Evolutionary conservation across 2,888 invertebrate genomes (phyloP).

Genomic region (Thumatha senex): DNA sequence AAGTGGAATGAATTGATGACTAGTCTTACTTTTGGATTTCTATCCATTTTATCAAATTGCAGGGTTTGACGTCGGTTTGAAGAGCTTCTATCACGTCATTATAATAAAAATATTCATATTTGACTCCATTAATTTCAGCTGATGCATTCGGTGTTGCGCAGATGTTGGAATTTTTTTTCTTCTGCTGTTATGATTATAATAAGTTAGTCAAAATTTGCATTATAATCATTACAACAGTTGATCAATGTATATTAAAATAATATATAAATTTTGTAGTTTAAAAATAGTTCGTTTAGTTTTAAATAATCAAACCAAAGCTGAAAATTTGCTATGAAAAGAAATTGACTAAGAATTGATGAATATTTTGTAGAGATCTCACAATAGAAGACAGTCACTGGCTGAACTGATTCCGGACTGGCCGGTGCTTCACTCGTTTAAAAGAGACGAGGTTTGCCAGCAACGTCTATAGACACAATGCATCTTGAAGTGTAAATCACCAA

Average conservation of each 20-base stretch:
- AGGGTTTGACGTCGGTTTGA: conserved; percentile 77
- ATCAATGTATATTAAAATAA: neutral
- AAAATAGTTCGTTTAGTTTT: neutral
- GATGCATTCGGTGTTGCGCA: conserved; percentile 76
- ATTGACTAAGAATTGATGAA: conserved; percentile 64
- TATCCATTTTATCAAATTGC: conserved; percentile 67
- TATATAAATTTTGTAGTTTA: conserved; percentile 16
- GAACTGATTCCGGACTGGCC: conserved; percentile 99
- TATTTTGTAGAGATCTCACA: conserved; percentile 81
- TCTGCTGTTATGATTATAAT: conserved; percentile 33
- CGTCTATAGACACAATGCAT: conserved; percentile 72
- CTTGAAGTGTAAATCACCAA: conserved; percentile 69
- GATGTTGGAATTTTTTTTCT: conserved; percentile 71
- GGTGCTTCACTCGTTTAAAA: conserved; percentile 91
- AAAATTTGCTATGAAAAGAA: conserved; percentile 3
- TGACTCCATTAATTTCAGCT: conserved; percentile 74
- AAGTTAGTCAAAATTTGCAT: conserved; percentile 3
- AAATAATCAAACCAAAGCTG: neutral
- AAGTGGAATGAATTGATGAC: conserved; percentile 80
- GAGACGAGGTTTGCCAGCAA: conserved; percentile 91
- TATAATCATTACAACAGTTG: conserved; percentile 29
- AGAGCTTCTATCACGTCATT: conserved; percentile 79
- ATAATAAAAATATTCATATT: conserved; percentile 54
- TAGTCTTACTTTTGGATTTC: conserved; percentile 59
- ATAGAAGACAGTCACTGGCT: conserved; percentile 94